Conservation (phyloP, 2,888 invertebrate genomes). For the Synergus gifuensis region DNA sequence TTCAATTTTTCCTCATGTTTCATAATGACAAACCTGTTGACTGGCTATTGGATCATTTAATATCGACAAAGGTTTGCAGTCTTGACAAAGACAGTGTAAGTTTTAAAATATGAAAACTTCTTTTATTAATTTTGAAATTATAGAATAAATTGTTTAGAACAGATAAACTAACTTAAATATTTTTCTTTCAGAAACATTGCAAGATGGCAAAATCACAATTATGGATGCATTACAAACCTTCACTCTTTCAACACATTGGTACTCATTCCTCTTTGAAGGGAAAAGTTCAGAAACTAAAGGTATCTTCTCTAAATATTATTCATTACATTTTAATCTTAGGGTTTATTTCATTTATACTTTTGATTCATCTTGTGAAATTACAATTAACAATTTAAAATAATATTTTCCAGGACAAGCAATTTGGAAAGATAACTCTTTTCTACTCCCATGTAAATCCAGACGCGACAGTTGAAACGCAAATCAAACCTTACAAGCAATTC, state of each 20-base stretch:
- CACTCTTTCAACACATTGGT: slow-evolving; percentile 97
- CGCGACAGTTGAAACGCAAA: slow-evolving; percentile 84
- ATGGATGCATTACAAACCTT: slow-evolving; percentile 92
- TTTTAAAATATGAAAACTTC: slow-evolving; percentile 56
- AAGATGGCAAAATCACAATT: slow-evolving; percentile 86
- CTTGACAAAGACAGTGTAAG: slow-evolving; percentile 87
- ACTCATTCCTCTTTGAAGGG: slow-evolving; percentile 96
- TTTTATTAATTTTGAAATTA: slow-evolving; percentile 16
- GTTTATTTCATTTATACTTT: neutral
- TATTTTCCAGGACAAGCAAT: slow-evolving; percentile 87
- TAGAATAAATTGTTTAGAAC: neutral
- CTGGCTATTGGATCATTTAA: slow-evolving; percentile 94
- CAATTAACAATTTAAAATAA: slow-evolving; percentile 76
- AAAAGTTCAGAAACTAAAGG: slow-evolving; percentile 97
- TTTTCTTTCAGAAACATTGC: slow-evolving; percentile 86
- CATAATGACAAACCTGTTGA: slow-evolving; percentile 98
- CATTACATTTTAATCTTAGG: neutral
- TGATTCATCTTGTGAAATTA: neutral
- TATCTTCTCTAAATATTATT: slow-evolving; percentile 68
- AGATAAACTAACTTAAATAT: slow-evolving; percentile 1
- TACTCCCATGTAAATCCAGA: slow-evolving; percentile 89
- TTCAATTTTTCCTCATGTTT: slow-evolving; percentile 96
- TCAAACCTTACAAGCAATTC: slow-evolving; percentile 89
- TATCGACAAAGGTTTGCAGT: slow-evolving; percentile 93
- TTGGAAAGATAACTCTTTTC: slow-evolving; percentile 89